These are phyloP conservation scores for Aplodontia rufa DNA, from an alignment of 2,113 vertebrate genomes.

Conservation along the genomic window DNA sequence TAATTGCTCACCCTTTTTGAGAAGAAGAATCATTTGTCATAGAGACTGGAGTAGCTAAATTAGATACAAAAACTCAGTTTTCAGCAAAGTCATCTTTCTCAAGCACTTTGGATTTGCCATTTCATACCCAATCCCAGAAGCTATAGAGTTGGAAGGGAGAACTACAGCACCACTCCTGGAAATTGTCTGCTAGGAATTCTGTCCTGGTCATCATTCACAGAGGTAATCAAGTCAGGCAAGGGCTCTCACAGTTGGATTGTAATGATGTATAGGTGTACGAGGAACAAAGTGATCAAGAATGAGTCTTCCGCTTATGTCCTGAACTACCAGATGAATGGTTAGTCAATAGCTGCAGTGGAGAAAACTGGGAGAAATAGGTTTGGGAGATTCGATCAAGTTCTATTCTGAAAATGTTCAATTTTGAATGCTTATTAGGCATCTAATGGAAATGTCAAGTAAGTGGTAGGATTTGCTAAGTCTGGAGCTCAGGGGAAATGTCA, in stretches of 20 bases:
- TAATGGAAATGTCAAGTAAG: constrained; percentile 40
- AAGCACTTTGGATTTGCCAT: not conserved
- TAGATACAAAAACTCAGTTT: not conserved
- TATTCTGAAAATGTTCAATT: constrained; percentile 44
- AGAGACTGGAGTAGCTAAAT: not conserved
- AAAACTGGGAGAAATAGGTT: constrained; percentile 29
- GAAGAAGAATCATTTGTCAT: not conserved
- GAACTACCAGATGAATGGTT: not conserved
- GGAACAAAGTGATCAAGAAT: not conserved
- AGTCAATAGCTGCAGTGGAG: not conserved
- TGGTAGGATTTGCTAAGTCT: constrained; percentile 32
- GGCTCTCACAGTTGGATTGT: not conserved
- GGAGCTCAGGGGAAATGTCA: constrained; percentile 46
- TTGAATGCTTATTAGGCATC: constrained; percentile 47
- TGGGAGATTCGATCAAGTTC: not conserved
- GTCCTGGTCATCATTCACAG: not conserved
- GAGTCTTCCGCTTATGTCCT: not conserved
- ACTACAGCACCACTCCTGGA: not conserved
- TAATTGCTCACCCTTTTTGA: not conserved
- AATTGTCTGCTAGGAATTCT: not conserved
- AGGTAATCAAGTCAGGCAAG: not conserved
- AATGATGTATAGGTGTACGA: not conserved
- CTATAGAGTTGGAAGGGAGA: not conserved
- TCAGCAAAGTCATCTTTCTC: not conserved
- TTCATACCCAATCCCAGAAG: not conserved